Base-by-base conservation (phyloP, 2,797 vertebrate species). In the Chaetodon trifasciatus region DNA sequence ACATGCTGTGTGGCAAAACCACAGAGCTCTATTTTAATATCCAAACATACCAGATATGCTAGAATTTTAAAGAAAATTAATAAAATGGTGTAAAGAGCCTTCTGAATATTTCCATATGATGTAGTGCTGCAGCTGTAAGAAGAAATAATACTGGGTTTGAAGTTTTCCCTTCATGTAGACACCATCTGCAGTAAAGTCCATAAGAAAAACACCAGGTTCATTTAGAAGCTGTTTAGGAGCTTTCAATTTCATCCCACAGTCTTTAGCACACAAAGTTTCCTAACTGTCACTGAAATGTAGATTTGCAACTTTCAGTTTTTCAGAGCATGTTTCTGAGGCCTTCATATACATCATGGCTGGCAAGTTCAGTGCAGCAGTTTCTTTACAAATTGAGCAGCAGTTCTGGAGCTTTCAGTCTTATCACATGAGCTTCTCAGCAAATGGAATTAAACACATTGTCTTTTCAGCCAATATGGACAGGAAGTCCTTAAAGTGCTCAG, bases 61-160 rank as follows among this genome's bases (percentile, higher is more conserved):
- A 24, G 28, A 19, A 65, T 74, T 37, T 56, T 8, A 5, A 35
- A 4, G 21, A 17, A 12, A 23, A 4, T 17, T 8, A 19, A 73
- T 17, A 12, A 17, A 24, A 60, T 24, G 19, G 37, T 58, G 13
- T 21, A 23, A n/a, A 57, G 16, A 12, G 32, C 8, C 16, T 13
- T 62, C 55, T 0, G 72, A 58, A 55, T 40, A 56, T 69, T n/a
- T 53, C 23, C 16, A 46, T 39, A 16, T 63, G 11, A 57, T 79
- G 13, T n/a, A 1, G 17, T 40, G 10, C 8, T 37, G 49, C 6
- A 65, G 39, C 24, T 70, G 4, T 42, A 47, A 47, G 61, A 42
- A 39, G 8, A 1, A 10, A 21, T 32, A 3, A 21, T 9, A 12
- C 4, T 24, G 53, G 0, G 12, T 53, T 4, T 32, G 1, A 49